Percentiles rank a stretch among this genome's conserved stretches.
These are phyloP conservation scores for Athalia circularis DNA, from an alignment of 2,888 invertebrate species.

Conservation along the genomic window DNA sequence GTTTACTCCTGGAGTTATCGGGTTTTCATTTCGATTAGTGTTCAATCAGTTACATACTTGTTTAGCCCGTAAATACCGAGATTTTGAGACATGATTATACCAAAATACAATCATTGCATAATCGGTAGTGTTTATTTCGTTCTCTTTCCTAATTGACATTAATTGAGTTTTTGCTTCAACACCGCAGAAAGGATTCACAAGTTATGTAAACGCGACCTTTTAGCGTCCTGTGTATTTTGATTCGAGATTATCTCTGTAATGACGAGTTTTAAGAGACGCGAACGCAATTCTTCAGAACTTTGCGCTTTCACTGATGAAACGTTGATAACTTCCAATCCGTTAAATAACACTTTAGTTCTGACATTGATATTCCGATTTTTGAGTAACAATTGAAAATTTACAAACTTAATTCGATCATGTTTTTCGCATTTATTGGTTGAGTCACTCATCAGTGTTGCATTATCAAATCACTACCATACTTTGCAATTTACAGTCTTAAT, in stretches of 20 bases:
- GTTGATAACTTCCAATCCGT: too few species aligned
- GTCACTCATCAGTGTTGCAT: not conserved
- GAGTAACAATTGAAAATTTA: too few species aligned
- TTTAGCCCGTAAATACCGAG: not conserved
- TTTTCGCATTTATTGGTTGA: not conserved
- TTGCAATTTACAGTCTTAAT: not conserved
- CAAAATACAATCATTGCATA: not conserved
- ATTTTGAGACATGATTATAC: not conserved
- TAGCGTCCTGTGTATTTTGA: not conserved
- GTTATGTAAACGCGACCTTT: slow-evolving; percentile 22
- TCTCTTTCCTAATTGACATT: slow-evolving; percentile 6
- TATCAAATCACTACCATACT: not conserved
- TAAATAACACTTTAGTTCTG: too few species aligned
- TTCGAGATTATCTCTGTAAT: too few species aligned
- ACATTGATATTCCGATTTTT: too few species aligned
- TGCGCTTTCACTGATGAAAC: too few species aligned
- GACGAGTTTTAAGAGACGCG: too few species aligned
- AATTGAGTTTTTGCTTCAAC: slow-evolving; percentile 15
- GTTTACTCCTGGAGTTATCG: slow-evolving; percentile 15
- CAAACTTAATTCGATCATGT: too few species aligned
- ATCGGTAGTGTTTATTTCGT: not conserved
- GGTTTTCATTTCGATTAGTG: not conserved
- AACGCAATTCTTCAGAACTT: too few species aligned
- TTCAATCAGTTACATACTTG: not conserved
- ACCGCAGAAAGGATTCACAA: slow-evolving; percentile 8